A percentile compares a stretch with the other conserved stretches of the same genome.
Evolutionary conservation across 2,113 vertebrate genomes (phyloP).

Genomic region (Eptatretus burgeri): DNA sequence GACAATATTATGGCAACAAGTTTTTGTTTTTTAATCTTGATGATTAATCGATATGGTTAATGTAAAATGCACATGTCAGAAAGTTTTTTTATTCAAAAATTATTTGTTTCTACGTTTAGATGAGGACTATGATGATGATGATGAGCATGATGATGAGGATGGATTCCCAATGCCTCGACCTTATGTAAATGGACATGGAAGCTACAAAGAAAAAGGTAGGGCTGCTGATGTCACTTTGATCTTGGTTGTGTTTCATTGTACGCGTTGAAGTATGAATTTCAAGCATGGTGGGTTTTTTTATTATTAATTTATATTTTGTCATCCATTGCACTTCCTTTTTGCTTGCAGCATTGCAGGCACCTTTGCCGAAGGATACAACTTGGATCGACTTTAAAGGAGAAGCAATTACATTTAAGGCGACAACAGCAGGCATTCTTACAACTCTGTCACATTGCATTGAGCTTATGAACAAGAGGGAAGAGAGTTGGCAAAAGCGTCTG

Average conservation of each 20-base stretch:
- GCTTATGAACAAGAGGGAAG: conserved; percentile 76
- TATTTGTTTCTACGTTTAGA: no score
- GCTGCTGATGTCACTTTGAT: conserved; percentile 8
- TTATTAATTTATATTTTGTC: background rate
- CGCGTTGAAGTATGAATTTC: background rate
- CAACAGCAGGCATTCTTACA: conserved; percentile 79
- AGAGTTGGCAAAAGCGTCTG: conserved; percentile 78
- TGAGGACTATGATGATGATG: no score
- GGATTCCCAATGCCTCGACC: conserved; percentile 45
- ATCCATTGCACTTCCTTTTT: no score
- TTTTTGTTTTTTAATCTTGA: no score
- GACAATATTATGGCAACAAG: no score
- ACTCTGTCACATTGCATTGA: conserved; percentile 91
- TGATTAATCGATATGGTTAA: no score
- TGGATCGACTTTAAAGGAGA: conserved; percentile 49
- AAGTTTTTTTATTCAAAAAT: no score
- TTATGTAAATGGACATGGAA: conserved; percentile 29
- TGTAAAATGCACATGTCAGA: no score
- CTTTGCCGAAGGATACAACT: background rate
- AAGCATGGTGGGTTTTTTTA: background rate
- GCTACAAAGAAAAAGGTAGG: conserved; percentile 48
- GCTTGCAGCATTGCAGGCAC: background rate
- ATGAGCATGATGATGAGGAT: conserved; percentile 66
- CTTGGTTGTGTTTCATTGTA: background rate
- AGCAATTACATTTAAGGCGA: conserved; percentile 96